Evolutionary conservation across 2,888 invertebrate genomes (phyloP).

Genomic region (Cryptocheilus praepositus): DNA sequence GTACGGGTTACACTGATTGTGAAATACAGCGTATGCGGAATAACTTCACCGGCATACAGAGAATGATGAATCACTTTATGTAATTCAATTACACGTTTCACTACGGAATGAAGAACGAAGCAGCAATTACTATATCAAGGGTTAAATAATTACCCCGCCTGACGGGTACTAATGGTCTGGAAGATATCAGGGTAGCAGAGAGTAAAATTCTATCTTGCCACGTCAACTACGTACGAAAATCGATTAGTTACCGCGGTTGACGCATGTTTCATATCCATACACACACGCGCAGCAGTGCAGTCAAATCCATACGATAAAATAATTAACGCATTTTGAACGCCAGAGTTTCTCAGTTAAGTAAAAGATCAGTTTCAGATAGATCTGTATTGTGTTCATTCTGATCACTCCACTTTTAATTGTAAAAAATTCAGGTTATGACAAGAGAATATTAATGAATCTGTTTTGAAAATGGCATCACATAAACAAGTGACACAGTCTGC

Average conservation of each 20-base stretch:
- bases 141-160: slow-evolving; percentile 42
- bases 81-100: slow-evolving; percentile 42
- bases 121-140: slow-evolving; percentile 32
- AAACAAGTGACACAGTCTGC: too few relatives aligned
- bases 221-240: too few relatives aligned
- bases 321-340: too few relatives aligned
- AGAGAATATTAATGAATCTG: too few relatives aligned
- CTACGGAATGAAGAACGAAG: slow-evolving; percentile 29
- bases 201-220: slow-evolving; percentile 18
- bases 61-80: slow-evolving; percentile 46
- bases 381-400: too few relatives aligned
- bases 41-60: slow-evolving; percentile 25
- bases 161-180: slow-evolving; percentile 42
- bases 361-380: too few relatives aligned
- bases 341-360: too few relatives aligned
- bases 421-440: too few relatives aligned
- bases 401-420: too few relatives aligned
- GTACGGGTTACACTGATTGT: slow-evolving; percentile 1
- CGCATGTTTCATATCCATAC: not conserved
- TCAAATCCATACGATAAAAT: slow-evolving; percentile 15
- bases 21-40: slow-evolving; percentile 18
- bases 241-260: too few relatives aligned
- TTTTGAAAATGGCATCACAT: too few relatives aligned
- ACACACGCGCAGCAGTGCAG: not conserved
- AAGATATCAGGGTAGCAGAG: slow-evolving; percentile 23